Evolutionary conservation across 2,797 vertebrate species (phyloP), one percentile per base, ranked within the genome.

Genomic region (Helostoma temminkii): DNA sequence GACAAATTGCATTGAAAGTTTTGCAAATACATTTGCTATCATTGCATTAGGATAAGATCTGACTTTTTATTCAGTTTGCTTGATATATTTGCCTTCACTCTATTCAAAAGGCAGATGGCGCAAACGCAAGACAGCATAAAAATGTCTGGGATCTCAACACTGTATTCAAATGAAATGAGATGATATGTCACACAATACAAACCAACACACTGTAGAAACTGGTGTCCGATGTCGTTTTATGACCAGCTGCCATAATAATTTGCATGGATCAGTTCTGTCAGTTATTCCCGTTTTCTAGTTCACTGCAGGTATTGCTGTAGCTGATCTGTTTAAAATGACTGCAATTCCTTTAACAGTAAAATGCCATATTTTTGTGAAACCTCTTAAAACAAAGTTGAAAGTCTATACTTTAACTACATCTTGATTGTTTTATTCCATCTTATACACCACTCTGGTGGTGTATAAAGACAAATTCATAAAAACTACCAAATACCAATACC

Each of bases 161-260:
- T 42, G 14, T 55, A 56, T 67, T 67, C 43, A 68, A 53, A 75
- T 22, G 22, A 66, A 53, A 34, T 32, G 63, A 55, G 18, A 25
- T 47, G 46, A 57, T 46, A 58, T 46, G 42, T 28, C 53, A 24
- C 26, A 46, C 21, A 46, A 25, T 32, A 24, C 30, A 55, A 1
- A 19, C 50, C 37, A 37, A 24, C 26, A 60, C 30, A 19, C n/a
- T 10, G 26, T 48, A 14, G 7, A 53, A 70, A 50, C 39, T 32
- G 11, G 16, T 50, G 59, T 50, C 22, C 4, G 9, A 28, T 65
- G 26, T 26, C 48, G 45, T 43, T 65, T 60, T 50, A 67, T 41
- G 37, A 41, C 37, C 30, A 24, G 42, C 22, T 41, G 4, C 12
- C 18, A n/a, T 28, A 3, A 41, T 22, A 19, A 43, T 66, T 36